These are phyloP conservation scores for Odontesthes bonariensis DNA, from an alignment of 2,113 vertebrate species.

Conservation along the genomic window DNA sequence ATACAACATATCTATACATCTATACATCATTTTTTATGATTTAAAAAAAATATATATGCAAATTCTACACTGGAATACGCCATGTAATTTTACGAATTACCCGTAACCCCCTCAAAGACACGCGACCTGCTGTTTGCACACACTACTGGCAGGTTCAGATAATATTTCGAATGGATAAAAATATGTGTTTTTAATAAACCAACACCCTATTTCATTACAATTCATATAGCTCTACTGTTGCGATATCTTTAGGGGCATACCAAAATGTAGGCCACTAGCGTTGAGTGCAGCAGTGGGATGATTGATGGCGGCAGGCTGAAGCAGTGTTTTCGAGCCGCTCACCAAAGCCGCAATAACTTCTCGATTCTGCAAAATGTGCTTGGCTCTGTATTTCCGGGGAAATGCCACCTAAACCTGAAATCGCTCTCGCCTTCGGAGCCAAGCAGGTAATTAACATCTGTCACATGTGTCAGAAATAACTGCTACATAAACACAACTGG, in stretches of 20 bases:
- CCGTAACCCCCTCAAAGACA: not conserved
- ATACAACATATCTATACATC: not conserved
- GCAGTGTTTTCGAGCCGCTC: constrained; percentile 11
- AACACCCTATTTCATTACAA: no score
- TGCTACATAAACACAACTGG: constrained; percentile 76
- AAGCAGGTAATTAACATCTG: constrained; percentile 78
- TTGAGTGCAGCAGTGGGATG: constrained; percentile 38
- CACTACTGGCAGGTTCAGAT: not conserved
- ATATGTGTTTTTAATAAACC: not conserved
- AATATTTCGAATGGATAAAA: not conserved
- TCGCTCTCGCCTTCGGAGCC: constrained; percentile 39
- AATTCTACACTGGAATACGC: not conserved
- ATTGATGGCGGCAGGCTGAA: constrained; percentile 55
- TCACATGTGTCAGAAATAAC: constrained; percentile 71
- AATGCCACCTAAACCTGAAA: constrained; percentile 40
- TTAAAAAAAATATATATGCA: not conserved
- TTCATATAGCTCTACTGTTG: no score
- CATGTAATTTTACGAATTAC: no score
- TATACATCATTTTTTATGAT: not conserved
- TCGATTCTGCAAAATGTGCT: constrained; percentile 68
- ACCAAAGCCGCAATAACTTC: constrained; percentile 29
- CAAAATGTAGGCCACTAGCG: constrained; percentile 30
- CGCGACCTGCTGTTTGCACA: not conserved
- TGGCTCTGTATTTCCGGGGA: constrained; percentile 58
- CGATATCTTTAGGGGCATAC: not conserved